phyloP scores from a whole-genome alignment of 2,113 vertebrate species.

The Boulengeromyrus knoepffleri region DNA sequence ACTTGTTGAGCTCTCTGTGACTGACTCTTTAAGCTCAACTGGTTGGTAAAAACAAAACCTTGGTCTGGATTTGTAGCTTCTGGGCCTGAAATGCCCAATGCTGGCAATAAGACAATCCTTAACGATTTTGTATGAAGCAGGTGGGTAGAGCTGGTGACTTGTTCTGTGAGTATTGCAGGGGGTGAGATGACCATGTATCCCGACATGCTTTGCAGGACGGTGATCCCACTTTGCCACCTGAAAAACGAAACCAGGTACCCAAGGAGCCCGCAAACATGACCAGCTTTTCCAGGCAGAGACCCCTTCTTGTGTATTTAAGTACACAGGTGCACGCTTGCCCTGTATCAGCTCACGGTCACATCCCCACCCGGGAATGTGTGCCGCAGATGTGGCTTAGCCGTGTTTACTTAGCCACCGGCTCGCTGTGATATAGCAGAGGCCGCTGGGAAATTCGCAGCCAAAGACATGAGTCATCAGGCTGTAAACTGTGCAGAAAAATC shows the following conservation, averaged over 20 bases:
- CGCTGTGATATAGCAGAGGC: not conserved
- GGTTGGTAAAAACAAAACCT: too few species aligned
- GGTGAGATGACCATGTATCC: not conserved
- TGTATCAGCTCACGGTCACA: not conserved
- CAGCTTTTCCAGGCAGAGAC: not conserved
- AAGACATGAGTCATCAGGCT: not conserved
- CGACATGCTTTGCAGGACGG: constrained; percentile 69
- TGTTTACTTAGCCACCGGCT: not conserved
- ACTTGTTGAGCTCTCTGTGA: too few species aligned
- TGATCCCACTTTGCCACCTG: constrained; percentile 85
- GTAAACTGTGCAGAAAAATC: not conserved
- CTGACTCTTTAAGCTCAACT: too few species aligned
- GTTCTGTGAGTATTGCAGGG: not conserved
- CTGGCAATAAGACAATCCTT: too few species aligned
- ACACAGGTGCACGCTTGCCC: not conserved
- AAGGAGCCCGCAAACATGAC: not conserved
- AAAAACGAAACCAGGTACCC: constrained; percentile 87
- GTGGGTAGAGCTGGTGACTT: not conserved
- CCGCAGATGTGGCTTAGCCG: not conserved
- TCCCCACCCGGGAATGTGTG: not conserved
- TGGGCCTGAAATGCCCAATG: too few species aligned
- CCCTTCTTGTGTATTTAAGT: not conserved
- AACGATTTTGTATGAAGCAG: not conserved
- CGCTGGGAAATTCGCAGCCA: not conserved
- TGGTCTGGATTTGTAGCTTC: too few species aligned